phyloP scores from a whole-genome alignment of 2,888 invertebrate species.

The Acanthosoma haemorrhoidale region DNA sequence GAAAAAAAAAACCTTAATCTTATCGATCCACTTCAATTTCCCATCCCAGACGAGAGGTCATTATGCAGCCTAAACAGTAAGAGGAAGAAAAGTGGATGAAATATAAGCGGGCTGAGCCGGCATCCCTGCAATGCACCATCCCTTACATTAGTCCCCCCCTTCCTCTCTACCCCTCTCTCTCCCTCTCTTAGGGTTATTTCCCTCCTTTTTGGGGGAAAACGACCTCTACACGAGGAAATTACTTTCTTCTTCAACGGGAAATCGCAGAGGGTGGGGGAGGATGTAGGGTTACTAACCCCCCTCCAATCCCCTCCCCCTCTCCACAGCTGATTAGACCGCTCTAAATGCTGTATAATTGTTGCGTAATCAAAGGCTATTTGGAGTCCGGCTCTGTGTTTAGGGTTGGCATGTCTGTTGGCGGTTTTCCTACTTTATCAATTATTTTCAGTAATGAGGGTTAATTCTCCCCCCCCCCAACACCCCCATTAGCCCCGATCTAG shows the following conservation, averaged over 20 bases:
- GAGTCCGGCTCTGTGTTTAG: not conserved
- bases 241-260: not conserved
- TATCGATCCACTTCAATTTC: too few relatives aligned
- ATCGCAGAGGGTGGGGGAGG: too few relatives aligned
- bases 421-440: not conserved
- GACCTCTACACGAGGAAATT: not conserved
- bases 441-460: not conserved
- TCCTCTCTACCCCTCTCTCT: not conserved
- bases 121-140: not conserved
- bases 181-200: not conserved
- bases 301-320: not conserved
- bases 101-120: too few relatives aligned
- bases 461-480: too few relatives aligned
- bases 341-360: slow-evolving; percentile 12
- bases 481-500: not conserved
- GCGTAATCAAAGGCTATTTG: not conserved
- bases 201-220: not conserved
- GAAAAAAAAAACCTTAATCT: too few relatives aligned
- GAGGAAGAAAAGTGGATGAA: too few relatives aligned
- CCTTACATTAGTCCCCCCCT: not conserved
- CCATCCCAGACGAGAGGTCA: too few relatives aligned
- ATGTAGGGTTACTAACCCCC: too few relatives aligned
- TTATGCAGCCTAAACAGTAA: too few relatives aligned
- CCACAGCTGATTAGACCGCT: not conserved
- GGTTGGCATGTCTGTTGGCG: not conserved